phyloP scores from a whole-genome alignment of 1,140 invertebrate genomes.

The Hypsibius dujardini region DNA sequence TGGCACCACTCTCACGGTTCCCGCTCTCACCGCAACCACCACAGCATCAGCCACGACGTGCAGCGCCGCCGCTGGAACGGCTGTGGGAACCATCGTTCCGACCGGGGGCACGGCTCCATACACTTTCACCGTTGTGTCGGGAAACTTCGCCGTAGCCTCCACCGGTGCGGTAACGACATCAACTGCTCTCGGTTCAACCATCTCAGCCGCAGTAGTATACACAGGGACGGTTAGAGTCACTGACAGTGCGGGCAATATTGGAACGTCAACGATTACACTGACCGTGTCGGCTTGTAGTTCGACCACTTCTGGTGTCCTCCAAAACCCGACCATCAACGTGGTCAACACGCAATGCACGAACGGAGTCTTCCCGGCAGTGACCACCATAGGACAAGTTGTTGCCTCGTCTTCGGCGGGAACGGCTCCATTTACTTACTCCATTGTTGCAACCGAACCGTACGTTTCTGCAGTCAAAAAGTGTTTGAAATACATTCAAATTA shows the following conservation, averaged over 20 bases:
- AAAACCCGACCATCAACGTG: neutral
- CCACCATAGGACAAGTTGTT: too few relatives aligned
- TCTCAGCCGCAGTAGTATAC: too few relatives aligned
- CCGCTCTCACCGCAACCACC: neutral
- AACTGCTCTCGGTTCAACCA: neutral
- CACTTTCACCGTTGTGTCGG: neutral
- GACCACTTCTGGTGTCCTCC: neutral
- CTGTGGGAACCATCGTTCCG: neutral
- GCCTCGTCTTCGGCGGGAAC: too few relatives aligned
- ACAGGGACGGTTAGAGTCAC: neutral
- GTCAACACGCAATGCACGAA: too few relatives aligned
- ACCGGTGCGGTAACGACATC: neutral
- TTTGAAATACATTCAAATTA: too few relatives aligned
- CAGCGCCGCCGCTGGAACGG: neutral
- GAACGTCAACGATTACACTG: neutral
- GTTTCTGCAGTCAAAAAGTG: too few relatives aligned
- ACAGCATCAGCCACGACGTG: neutral
- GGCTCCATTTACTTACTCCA: neutral
- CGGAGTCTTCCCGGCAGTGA: too few relatives aligned
- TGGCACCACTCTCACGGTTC: neutral
- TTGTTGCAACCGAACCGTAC: neutral
- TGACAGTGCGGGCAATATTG: neutral
- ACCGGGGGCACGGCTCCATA: slow-evolving; percentile 11
- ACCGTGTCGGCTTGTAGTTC: neutral
- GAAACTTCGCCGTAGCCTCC: neutral